These are phyloP conservation scores for Pagrus major DNA, from an alignment of 2,113 vertebrate species.

Conservation along the genomic window DNA sequence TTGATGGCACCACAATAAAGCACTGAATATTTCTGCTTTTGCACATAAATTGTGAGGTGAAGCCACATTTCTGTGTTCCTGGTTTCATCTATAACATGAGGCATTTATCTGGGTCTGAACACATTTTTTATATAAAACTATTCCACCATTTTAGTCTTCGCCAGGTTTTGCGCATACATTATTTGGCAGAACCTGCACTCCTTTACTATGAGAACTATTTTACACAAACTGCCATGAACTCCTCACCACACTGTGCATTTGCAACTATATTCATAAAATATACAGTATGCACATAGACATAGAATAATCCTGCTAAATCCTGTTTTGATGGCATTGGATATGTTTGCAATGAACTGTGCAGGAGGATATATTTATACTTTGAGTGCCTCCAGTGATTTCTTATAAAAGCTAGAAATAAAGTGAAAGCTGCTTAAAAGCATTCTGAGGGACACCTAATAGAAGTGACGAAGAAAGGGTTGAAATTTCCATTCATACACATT, in stretches of 20 bases:
- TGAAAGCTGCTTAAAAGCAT: neutral
- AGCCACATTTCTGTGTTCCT: neutral
- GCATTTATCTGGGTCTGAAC: neutral
- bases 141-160: neutral
- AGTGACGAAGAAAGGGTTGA: neutral
- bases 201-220: neutral
- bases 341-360: neutral
- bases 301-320: too few species aligned
- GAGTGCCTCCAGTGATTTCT: neutral
- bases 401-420: neutral
- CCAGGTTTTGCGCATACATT: neutral
- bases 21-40: neutral
- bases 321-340: neutral
- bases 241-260: neutral
- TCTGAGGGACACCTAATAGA: neutral
- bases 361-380: neutral
- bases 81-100: neutral
- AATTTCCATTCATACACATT: slow-evolving; percentile 17
- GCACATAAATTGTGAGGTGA: neutral
- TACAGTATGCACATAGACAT: neutral
- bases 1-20: neutral
- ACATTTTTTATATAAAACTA: neutral
- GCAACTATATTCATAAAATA: neutral
- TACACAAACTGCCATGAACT: neutral
- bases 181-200: neutral